Base-by-base conservation (phyloP, 2,888 invertebrate genomes). In the Ditula angustiorana region DNA sequence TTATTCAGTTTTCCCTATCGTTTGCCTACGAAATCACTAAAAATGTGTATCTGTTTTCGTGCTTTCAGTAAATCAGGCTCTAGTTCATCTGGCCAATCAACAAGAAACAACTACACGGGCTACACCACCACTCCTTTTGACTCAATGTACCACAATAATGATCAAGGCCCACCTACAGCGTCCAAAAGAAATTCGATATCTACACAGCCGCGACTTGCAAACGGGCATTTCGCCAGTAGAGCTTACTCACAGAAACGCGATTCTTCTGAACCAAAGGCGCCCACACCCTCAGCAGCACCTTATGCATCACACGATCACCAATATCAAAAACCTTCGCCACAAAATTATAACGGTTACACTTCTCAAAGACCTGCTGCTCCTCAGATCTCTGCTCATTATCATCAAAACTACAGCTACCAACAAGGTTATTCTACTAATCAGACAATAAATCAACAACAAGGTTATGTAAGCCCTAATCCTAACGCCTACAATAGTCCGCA, bases 41-140 rank as follows among this genome's bases (percentile, higher is more conserved):
- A 46, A 19, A 44, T 41, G 19, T 19, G 24, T 37, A 47, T 58
- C 10, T 47, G 5, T 44, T 59, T 66, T 52, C 60, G 66, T 61
- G 67, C 67, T 90, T 89, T 75, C 83, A 92, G 92, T 79, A 92
- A 92, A 88, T 92, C 92, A 47, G 92, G 92, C 52, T 92, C 92
- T 64, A 92, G 92, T 79, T 92, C 92, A 19, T 92, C 92, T 4
- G 90, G 92, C 2, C 91, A 91, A 72, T 91, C 90, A n/a, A 91
- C 87, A 66, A 83, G 92, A 76, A 90, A 87, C 19, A 92, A 88
- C 73, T 90, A 88, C 70, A 92, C 92, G 53, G 90, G 90, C 30
- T 91, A 89, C 71, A 88, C 90, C 13, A 87, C 90, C 37, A 67
- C 71, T 11, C 91, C 92, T 70, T 92, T 82, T 66, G 92, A 92